Evolutionary conservation across 2,113 vertebrate genomes (phyloP), one percentile per base, ranked within the genome.

Genomic region (Chroicocephalus ridibundus): DNA sequence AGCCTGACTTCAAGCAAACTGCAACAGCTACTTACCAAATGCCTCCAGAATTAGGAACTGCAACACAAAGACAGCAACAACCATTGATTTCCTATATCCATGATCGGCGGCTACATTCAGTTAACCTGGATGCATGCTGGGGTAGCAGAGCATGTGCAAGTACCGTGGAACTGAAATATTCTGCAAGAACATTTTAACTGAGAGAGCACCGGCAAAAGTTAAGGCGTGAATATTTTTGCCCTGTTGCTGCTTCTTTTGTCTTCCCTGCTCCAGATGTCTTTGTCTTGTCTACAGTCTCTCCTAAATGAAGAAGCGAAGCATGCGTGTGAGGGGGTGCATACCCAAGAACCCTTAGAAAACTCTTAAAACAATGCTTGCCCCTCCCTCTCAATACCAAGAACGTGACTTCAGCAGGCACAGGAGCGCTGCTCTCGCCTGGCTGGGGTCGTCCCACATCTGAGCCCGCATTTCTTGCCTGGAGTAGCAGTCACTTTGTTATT

Each of bases 401-500:
- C 64, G 68, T 3, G 38, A 72, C 34, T 75, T 68, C 69, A 71
- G 89, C n/a, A 81, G 66, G 57, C 13, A 71, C 57, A 85, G 2
- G 9, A 74, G n/a, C 55, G 88, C 72, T 78, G 24, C 22, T 87
- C 51, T 60, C n/a, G 38, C 26, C 86, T 70, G 42, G 57, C 90
- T 68, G 40, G 20, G 13, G 44, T 17, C 86, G 81, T 61, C 85
- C 62, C 46, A 42, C 64, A 92, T 92, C 83, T 87, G 66, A 92
- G 47, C 54, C 78, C 86, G 55, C 36, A 54, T 92, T 88, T 86
- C 61, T 85, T 51, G 34, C 75, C 58, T 44, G 51, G 60, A 95
- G 79, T 88, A 85, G 69, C 60, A 84, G 83, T 52, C 92, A 80
- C 80, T 95, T 95, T 71, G 65, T 86, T 94, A 89, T 93, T 74